These are phyloP conservation scores for Sarcophaga variegata DNA, from an alignment of 2,888 invertebrate genomes.

Conservation along the genomic window DNA sequence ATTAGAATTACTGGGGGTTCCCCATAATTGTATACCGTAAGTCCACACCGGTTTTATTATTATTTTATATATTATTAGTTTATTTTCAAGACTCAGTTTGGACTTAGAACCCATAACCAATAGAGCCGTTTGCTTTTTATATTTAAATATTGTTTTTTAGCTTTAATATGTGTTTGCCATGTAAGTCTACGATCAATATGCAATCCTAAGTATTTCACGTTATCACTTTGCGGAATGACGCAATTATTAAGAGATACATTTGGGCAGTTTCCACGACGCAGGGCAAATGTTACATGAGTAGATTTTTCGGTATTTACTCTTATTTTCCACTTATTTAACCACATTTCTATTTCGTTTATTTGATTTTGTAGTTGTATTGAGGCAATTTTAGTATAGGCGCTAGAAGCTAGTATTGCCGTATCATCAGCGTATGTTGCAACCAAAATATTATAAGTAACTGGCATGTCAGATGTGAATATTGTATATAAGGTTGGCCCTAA, in stretches of 20 bases:
- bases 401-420: neutral
- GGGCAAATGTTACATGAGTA: too few relatives aligned
- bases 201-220: too few relatives aligned
- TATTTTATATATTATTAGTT: neutral
- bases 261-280: too few relatives aligned
- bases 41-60: neutral
- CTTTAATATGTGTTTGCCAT: neutral
- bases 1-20: neutral
- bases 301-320: too few relatives aligned
- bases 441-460: neutral
- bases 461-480: slow-evolving; percentile 5
- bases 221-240: too few relatives aligned
- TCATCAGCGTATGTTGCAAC: slow-evolving; percentile 16
- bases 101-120: slow-evolving; percentile 10
- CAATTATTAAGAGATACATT: too few relatives aligned
- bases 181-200: too few relatives aligned
- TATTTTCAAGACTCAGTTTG: slow-evolving; percentile 3
- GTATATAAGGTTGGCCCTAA: slow-evolving; percentile 3
- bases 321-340: too few relatives aligned
- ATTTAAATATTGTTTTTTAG: slow-evolving; percentile 2
- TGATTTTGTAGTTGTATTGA: too few relatives aligned
- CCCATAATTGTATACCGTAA: slow-evolving; percentile 17
- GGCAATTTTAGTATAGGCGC: too few relatives aligned
- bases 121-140: slow-evolving; percentile 1
- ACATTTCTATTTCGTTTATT: too few relatives aligned